phyloP scores from a whole-genome alignment of 2,113 vertebrate species.

The Pogona vitticeps region DNA sequence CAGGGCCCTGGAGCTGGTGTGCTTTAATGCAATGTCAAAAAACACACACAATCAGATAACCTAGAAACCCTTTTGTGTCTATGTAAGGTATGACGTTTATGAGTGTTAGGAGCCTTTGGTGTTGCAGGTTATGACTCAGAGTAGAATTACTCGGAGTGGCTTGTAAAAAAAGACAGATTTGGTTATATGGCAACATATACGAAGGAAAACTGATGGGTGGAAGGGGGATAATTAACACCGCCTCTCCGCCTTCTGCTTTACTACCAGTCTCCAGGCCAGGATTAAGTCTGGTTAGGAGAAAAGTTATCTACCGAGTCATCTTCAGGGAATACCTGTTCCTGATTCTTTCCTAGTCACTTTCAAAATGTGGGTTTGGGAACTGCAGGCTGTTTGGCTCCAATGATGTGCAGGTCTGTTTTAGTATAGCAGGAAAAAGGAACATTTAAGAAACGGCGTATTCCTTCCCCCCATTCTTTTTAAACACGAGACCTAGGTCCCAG shows the following conservation, averaged over 20 bases:
- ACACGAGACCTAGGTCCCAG: not conserved
- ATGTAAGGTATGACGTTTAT: too few species aligned
- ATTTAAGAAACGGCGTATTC: not conserved
- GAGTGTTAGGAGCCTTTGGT: not conserved
- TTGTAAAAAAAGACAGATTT: not conserved
- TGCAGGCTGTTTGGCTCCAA: not conserved
- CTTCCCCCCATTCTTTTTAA: not conserved
- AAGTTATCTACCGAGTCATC: not conserved
- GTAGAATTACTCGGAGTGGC: not conserved
- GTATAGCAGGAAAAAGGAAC: not conserved
- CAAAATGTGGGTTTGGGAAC: not conserved
- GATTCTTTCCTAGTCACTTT: not conserved
- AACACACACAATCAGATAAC: not conserved
- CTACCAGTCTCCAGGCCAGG: not conserved
- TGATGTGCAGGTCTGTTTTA: too few species aligned
- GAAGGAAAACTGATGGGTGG: not conserved
- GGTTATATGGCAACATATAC: not conserved
- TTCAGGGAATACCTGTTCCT: not conserved
- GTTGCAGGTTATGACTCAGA: not conserved
- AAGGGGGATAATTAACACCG: not conserved
- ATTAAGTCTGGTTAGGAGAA: not conserved
- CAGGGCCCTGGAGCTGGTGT: not conserved
- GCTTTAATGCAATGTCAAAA: not conserved
- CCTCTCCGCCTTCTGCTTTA: not conserved
- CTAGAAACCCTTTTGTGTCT: not conserved